Conservation (phyloP, 2,113 vertebrate species). For the Meriones unguiculatus region DNA sequence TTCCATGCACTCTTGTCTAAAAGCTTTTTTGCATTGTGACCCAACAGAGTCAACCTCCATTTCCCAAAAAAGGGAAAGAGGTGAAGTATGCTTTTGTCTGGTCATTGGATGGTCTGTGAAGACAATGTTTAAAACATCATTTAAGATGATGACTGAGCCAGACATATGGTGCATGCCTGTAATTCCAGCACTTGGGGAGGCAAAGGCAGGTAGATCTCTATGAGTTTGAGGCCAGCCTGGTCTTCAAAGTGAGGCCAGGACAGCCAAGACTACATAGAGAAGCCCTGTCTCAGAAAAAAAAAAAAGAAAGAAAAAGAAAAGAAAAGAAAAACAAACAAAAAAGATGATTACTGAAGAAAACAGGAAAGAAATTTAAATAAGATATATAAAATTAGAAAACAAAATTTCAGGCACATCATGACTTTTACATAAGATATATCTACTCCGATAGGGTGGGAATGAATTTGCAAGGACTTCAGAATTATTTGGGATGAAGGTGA, state of each 20-base stretch:
- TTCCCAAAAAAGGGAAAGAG: background rate
- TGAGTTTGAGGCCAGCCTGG: too few relatives aligned
- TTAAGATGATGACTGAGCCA: background rate
- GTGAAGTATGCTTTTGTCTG: background rate
- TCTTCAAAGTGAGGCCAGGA: too few relatives aligned
- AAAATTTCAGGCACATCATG: background rate
- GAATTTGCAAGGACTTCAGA: background rate
- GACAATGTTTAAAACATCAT: background rate
- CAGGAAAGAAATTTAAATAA: slow-evolving; percentile 42
- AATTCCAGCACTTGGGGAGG: too few relatives aligned
- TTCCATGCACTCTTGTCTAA: background rate
- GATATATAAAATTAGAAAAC: background rate
- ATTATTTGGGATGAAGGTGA: background rate
- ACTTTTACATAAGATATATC: background rate
- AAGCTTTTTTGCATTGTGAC: background rate
- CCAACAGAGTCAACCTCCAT: background rate
- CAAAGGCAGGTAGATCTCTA: too few relatives aligned
- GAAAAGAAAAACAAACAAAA: too few relatives aligned
- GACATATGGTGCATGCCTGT: too few relatives aligned
- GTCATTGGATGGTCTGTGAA: background rate
- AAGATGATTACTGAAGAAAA: background rate
- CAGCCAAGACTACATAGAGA: too few relatives aligned
- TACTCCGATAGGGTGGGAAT: background rate
- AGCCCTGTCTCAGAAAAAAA: too few relatives aligned
- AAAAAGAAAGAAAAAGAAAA: too few relatives aligned